phyloP scores from a whole-genome alignment of 2,113 vertebrate genomes.

The Hystrix brachyura region DNA sequence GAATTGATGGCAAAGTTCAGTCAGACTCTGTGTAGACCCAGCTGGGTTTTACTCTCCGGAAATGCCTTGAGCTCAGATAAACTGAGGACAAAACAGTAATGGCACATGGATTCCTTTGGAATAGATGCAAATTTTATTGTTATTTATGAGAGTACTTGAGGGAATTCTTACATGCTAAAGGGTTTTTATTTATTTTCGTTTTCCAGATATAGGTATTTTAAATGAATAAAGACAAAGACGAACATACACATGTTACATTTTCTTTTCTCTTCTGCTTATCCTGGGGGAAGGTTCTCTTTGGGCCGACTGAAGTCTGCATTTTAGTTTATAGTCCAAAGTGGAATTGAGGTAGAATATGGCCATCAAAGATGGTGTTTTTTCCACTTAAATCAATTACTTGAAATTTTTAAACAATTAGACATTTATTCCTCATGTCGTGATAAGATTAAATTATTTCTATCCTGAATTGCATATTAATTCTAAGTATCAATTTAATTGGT shows the following conservation, averaged over 20 bases:
- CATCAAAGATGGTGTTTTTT: constrained; percentile 9
- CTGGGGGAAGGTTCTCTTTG: neutral
- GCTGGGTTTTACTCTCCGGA: constrained; percentile 82
- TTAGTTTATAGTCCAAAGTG: constrained; percentile 16
- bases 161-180: constrained; percentile 6
- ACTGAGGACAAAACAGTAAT: constrained; percentile 63
- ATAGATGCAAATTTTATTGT: constrained; percentile 45
- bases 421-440: constrained; percentile 35
- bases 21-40: constrained; percentile 67
- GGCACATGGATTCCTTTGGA: constrained; percentile 71
- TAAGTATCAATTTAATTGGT: neutral
- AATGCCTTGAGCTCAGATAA: constrained; percentile 77
- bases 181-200: constrained; percentile 27
- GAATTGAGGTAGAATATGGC: neutral
- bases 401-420: constrained; percentile 44
- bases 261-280: neutral
- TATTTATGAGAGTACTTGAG: constrained; percentile 48
- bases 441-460: neutral
- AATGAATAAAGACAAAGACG: constrained; percentile 13
- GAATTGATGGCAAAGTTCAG: constrained; percentile 81
- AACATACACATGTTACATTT: constrained; percentile 45
- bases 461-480: neutral
- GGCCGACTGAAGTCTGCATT: neutral
- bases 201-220: constrained; percentile 55
- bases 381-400: constrained; percentile 6